Base-by-base conservation (phyloP, 2,888 invertebrate genomes). In the Oxytorus armatus region DNA sequence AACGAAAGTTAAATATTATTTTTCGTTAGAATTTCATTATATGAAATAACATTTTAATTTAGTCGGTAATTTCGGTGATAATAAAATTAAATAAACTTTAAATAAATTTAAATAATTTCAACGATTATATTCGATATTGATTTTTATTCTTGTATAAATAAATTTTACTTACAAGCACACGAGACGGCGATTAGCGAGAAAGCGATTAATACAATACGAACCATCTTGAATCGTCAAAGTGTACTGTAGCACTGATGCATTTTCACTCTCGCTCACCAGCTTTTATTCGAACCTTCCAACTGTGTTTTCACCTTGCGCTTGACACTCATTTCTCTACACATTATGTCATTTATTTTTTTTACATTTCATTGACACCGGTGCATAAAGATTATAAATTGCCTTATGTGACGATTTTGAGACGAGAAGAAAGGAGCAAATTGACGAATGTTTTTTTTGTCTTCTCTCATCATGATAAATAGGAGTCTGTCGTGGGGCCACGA, bases 281-380 rank as follows among this genome's bases (percentile, higher is more conserved):
- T 66, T 66, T 51, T 66, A 66, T 66, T 14, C 51, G 23, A 14
- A 14, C 14, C 14, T 51, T 36, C 14, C 5, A 5, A 29, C 23
- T 1, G 4, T 66, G 14, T 18, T 18, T 33, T 18, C 18, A 11
- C n/a, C 21, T n/a, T 2, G 65, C 42, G 33, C n/a, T 65, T 14
- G 14, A 5, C 44, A 25, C 11, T 4, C 18, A 14, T 0, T 14
- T 63, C 23, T 44, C 25, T 44, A 5, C 10, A 53, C 53, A 5
- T 68, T 53, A 10, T 7, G 3, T 53, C 11, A 16, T 10, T 1
- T 25, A 18, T 57, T 44, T 29, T n/a, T n/a, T 57, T 65, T 25
- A 29, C 18, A 29, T 25, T 33, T 10, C 11, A 49, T 59, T 42
- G 70, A 36, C 21, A 36, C 49, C 59, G n/a, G 36, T 49, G 36